Evolutionary conservation across 2,113 vertebrate species (phyloP).

Genomic region (Trogon surrucura): DNA sequence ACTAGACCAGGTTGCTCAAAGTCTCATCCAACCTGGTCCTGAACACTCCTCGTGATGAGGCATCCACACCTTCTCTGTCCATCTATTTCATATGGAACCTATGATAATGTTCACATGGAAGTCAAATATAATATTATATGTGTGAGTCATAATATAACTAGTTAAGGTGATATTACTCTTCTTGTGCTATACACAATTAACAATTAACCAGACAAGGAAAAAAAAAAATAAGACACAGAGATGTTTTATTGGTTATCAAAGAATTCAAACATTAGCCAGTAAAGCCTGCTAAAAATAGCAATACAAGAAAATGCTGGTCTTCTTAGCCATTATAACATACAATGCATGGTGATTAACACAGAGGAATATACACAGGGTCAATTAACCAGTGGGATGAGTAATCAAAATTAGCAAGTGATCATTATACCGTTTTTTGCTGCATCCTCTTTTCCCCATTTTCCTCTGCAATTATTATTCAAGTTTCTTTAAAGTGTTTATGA

Average conservation of each 20-base stretch:
- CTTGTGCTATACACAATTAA: background rate
- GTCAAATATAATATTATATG: background rate
- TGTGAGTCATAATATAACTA: background rate
- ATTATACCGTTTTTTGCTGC: conserved; percentile 36
- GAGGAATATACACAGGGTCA: conserved; percentile 15
- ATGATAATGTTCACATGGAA: background rate
- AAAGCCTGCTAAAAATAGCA: conserved; percentile 11
- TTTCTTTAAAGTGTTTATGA: background rate
- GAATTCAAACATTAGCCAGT: background rate
- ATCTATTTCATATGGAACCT: background rate
- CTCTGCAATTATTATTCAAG: background rate
- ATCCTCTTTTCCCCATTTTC: conserved; percentile 11
- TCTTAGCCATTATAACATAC: conserved; percentile 25
- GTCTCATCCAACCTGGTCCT: too few relatives aligned
- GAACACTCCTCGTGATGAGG: too few relatives aligned
- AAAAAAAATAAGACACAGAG: background rate
- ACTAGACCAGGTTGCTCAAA: too few relatives aligned
- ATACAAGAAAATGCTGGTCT: background rate
- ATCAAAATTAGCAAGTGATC: conserved; percentile 46
- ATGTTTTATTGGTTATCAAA: background rate
- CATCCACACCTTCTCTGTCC: background rate
- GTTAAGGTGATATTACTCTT: background rate
- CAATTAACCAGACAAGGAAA: background rate
- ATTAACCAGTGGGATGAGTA: background rate
- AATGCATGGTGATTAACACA: conserved; percentile 48